Evolutionary conservation across 2,888 invertebrate species (phyloP), one percentile per base, ranked within the genome.

Genomic region (Colostygia pectinataria): DNA sequence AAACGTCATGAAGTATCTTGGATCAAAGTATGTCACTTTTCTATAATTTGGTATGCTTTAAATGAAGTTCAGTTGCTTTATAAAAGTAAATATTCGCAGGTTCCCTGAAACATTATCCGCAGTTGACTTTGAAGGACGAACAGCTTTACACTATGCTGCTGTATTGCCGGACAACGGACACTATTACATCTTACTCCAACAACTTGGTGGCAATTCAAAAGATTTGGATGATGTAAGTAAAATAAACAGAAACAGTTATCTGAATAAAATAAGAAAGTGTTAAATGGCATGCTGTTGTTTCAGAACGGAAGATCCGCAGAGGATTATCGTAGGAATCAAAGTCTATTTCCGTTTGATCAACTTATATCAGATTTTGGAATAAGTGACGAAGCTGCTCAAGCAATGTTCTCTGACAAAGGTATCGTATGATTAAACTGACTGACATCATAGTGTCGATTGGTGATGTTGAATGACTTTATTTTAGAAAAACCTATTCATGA

Each of bases 101-200:
- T 97, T 98, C 86, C 96, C 97, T 8, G 97, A 97, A 90, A 97
- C 97, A 8, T 91, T 96, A 36, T 94, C 94, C 55, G 94, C 94
- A 42, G 92, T 93, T 36, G 97, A 97, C 81, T 92, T 93, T 62
- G 94, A 95, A 76, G 96, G 95, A 33, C 91, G 97, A 63, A 96
- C 97, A n/a, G 94, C 97, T 0, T 89, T 98, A 55, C 97, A 98
- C 82, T 98, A 97, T 74, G 96, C 97, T 1, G 96, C 96, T 2
- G 94, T 94, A 7, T 84, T 96, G 48, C 93, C 94, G 28, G 96
- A 98, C 68, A 97, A 97, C 70, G 96, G 96, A 0, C 96, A 97
- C 76, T 96, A 96, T 73, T 97, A 95, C 78, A 96, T 96, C 77
- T 91, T 97, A 42, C 88, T 98, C 39, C 92, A 95, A 59, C 96